Conservation (phyloP, 2,797 vertebrate species). For the Hyperoplus immaculatus region DNA sequence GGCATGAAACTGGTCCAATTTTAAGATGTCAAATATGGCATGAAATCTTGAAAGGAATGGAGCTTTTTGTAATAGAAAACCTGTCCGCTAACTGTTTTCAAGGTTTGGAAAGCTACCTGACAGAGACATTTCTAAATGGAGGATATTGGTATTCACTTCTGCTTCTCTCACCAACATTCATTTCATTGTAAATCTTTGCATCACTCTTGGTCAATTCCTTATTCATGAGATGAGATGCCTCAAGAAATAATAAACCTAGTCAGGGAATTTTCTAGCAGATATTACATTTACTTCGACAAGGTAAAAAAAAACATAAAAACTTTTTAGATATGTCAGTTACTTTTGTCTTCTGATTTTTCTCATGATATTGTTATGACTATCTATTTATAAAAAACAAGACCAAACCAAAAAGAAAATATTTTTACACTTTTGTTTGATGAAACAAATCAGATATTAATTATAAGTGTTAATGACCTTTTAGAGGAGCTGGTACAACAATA, state of each 20-base stretch:
- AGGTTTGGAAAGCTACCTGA: not conserved
- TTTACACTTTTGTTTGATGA: not conserved
- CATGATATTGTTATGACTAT: not conserved
- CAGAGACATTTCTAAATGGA: not conserved
- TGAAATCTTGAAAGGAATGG: constrained; percentile 25
- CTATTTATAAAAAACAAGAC: not conserved
- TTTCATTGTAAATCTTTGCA: not conserved
- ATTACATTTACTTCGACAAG: not conserved
- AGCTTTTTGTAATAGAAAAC: not conserved
- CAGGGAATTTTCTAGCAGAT: not conserved
- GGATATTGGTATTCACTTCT: not conserved
- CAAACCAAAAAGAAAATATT: not conserved
- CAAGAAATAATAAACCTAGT: not conserved
- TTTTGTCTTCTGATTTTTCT: not conserved
- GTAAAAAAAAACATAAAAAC: not conserved
- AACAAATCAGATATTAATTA: not conserved
- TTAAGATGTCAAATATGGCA: constrained; percentile 38
- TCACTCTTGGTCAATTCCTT: not conserved
- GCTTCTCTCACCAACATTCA: not conserved
- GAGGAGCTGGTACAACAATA: not conserved
- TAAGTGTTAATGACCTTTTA: not conserved
- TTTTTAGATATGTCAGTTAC: not conserved
- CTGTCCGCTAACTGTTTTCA: not conserved
- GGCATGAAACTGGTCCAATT: constrained; percentile 24
- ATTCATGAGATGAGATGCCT: not conserved